Conservation (phyloP, 2,888 invertebrate genomes). For the Plebejus melissa region DNA sequence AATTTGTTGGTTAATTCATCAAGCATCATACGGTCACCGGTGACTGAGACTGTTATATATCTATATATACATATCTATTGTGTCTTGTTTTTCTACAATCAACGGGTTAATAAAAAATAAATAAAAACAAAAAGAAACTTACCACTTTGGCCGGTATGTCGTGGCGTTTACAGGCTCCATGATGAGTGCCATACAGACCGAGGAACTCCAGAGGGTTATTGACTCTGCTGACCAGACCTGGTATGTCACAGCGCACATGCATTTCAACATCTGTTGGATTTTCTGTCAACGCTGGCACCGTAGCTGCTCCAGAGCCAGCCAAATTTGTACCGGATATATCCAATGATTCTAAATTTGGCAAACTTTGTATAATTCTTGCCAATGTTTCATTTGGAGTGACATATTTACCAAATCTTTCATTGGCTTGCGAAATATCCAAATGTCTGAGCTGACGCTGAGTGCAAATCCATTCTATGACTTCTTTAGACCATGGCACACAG, state of each 20-base stretch:
- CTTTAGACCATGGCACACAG: slow-evolving; percentile 85
- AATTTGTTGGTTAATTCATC: no score
- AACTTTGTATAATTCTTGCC: slow-evolving; percentile 82
- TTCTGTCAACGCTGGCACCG: slow-evolving; percentile 49
- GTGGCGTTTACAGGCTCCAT: slow-evolving; percentile 93
- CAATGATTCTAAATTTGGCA: slow-evolving; percentile 88
- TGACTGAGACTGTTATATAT: no score
- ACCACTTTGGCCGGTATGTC: slow-evolving; percentile 95
- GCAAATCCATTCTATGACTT: slow-evolving; percentile 80
- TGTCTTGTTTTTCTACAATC: no score
- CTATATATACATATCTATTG: no score
- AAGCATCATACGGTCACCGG: no score
- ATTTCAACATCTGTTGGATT: slow-evolving; percentile 46
- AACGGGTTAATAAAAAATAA: no score
- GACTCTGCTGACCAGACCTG: slow-evolving; percentile 89
- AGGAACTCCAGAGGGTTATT: slow-evolving; percentile 91
- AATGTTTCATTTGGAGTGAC: slow-evolving; percentile 86
- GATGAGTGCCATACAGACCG: slow-evolving; percentile 93
- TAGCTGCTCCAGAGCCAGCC: slow-evolving; percentile 89
- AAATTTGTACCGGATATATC: slow-evolving; percentile 98
- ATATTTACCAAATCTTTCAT: slow-evolving; percentile 85
- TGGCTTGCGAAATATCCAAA: slow-evolving; percentile 90
- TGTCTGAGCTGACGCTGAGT: slow-evolving; percentile 80
- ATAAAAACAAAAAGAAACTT: slow-evolving; percentile 46
- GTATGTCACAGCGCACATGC: slow-evolving; percentile 85